Evolutionary conservation across 2,888 invertebrate species (phyloP).

Genomic region (Zaprionus lineosus): DNA sequence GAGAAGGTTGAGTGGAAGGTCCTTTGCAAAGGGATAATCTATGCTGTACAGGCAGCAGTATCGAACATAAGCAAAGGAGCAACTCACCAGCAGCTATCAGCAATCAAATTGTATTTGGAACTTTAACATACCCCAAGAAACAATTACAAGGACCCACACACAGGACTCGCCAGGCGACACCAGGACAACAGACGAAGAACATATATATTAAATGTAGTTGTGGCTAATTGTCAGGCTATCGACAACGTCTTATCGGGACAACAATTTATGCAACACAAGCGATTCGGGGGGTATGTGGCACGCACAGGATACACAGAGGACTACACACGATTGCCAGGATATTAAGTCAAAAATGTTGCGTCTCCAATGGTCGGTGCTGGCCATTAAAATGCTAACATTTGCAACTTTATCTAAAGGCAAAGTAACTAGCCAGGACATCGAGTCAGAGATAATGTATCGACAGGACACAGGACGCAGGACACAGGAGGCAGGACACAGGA

Average conservation of each 20-base stretch:
- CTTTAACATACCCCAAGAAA: slow-evolving; percentile 69
- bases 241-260: slow-evolving; percentile 63
- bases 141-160: slow-evolving; percentile 52
- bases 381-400: slow-evolving; percentile 78
- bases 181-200: neutral
- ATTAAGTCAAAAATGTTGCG: slow-evolving; percentile 70
- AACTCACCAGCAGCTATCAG: too few relatives aligned
- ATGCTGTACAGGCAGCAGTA: too few relatives aligned
- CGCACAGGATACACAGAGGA: slow-evolving; percentile 23
- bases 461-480: slow-evolving; percentile 57
- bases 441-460: slow-evolving; percentile 63
- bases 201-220: slow-evolving; percentile 60
- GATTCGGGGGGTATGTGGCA: slow-evolving; percentile 25
- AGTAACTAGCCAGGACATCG: slow-evolving; percentile 3
- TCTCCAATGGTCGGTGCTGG: slow-evolving; percentile 35
- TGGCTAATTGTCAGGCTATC: slow-evolving; percentile 74
- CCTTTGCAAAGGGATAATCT: too few relatives aligned
- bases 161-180: slow-evolving; percentile 6
- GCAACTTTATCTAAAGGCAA: slow-evolving; percentile 70
- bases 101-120: slow-evolving; percentile 62
- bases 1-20: too few relatives aligned
- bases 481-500: too few relatives aligned
- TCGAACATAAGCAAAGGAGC: too few relatives aligned
- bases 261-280: slow-evolving; percentile 66
- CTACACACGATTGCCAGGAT: slow-evolving; percentile 45